Evolutionary conservation across 92 coral and sea anemone genomes (phyloP), one percentile per base, ranked within the genome.

Genomic region (Umimayanthus kanabou): DNA sequence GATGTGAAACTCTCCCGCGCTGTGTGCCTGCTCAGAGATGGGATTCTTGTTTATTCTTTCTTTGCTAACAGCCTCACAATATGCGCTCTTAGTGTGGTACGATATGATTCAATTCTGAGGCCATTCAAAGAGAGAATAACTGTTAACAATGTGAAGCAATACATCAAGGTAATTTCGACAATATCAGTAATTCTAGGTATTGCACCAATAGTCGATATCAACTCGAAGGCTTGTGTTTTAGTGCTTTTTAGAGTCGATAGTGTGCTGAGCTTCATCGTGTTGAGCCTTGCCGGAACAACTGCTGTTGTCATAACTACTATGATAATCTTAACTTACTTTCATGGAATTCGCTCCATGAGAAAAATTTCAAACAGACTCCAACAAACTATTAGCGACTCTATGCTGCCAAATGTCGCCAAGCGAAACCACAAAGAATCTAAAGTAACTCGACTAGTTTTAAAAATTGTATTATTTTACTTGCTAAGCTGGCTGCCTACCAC

Each of bases 401-500:
- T 0, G 58, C 58, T 1, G 61, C 1, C 2, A 13, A 43, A 15
- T 23, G 39, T 2, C 61, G 20, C 13, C 30, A 77, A 77, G 37
- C 81, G 20, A n/a, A 45, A 77, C 81, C n/a, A n/a, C 81, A 77
- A 37, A 9, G 81, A 77, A 16, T 42, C 57, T 20, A 64, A 28
- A 77, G 61, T 77, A 45, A 45, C 81, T 23, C 81, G 81, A 43
- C 37, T 77, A 40, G 39, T 45, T 43, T 22, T 64, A 45, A 77
- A 77, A 26, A 49, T 77, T 77, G 2, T 43, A 9, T 43, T 77
- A 22, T 77, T 77, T 13, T 77, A 77, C 25, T 47, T 77, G n/a
- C 26, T 77, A 13, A 77, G 81, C 81, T 77, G 81, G 81, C 61
- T 77, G 20, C 81, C 81, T 3, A n/a, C 37, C 30, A 77, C 64